A percentile compares a stretch with the other conserved stretches of the same genome.
Evolutionary conservation across 2,113 vertebrate genomes (phyloP).

Genomic region (Cygnus buccinator): DNA sequence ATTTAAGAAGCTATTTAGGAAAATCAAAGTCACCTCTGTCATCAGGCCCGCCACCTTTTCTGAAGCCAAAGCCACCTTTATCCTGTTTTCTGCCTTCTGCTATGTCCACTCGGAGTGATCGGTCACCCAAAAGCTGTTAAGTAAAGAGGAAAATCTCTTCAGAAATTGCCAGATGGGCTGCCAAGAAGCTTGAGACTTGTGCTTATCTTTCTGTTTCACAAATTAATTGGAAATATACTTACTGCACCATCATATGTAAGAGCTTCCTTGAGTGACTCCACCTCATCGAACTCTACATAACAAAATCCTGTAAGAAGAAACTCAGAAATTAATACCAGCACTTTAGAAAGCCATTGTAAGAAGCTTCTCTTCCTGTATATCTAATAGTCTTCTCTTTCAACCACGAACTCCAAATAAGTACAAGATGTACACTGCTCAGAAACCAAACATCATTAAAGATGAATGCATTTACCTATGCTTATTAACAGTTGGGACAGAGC

Average conservation of each 20-base stretch:
- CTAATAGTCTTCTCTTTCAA: background rate
- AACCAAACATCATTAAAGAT: background rate
- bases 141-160: constrained; percentile 37
- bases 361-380: background rate
- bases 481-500: background rate
- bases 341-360: background rate
- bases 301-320: constrained; percentile 89
- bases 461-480: background rate
- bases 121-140: constrained; percentile 87
- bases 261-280: constrained; percentile 98
- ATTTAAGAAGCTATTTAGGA: background rate
- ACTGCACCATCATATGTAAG: constrained; percentile 95
- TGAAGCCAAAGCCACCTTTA: constrained; percentile 94
- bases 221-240: constrained; percentile 75
- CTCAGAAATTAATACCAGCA: background rate
- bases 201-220: background rate
- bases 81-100: constrained; percentile 96
- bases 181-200: background rate
- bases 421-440: background rate
- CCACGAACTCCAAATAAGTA: accelerated
- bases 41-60: constrained; percentile 87
- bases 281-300: constrained; percentile 98
- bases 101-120: constrained; percentile 95
- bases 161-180: background rate
- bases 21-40: constrained; percentile 88